Evolutionary conservation across 2,797 vertebrate genomes (phyloP), one percentile per base, ranked within the genome.

Genomic region (Halcyon smyrnensis): DNA sequence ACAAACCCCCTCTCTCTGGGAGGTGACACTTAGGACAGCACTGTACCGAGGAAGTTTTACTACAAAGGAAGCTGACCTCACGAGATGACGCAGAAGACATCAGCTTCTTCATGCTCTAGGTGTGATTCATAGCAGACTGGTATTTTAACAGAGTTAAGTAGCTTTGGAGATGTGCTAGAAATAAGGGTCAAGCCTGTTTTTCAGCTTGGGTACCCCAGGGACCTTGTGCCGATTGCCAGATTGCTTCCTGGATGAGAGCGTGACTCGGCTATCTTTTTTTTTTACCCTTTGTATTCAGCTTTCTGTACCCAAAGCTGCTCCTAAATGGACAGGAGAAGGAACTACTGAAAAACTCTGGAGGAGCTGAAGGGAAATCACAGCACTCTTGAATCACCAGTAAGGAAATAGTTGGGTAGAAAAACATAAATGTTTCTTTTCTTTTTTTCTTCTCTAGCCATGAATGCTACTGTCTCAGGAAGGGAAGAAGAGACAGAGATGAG

Each of bases 241-340:
- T 91, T 80, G 82, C 75, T 96, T 97, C 95, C 91, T 80, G 87
- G 60, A 95, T 45, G 71, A 78, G 53, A 85, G 60, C 0, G 5
- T 57, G 68, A 75, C 87, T 92, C 12, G 4, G 62, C 69, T 84
- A 77, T 93, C 95, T 36, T 7, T 34, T 50, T 12, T 56, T 71
- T 89, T 87, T 67, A 89, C 87, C 73, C 89, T 91, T 89, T 92
- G 78, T 86, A 45, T 93, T 92, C 82, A 36, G 71, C 24, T 97
- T 96, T 93, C 71, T 71, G 79, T 36, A 91, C 87, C 84, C 78
- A 85, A 75, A 89, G 71, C 89, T 86, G 65, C 37, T 89, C 75
- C 75, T 92, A 23, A 80, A 84, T 6, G 62, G 48, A 81, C 84
- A 83, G 64, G 75, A 62, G 87, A 83, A 87, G 48, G 46, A 91